phyloP scores from a whole-genome alignment of 2,888 invertebrate genomes.

The Cyclophora albipunctata region DNA sequence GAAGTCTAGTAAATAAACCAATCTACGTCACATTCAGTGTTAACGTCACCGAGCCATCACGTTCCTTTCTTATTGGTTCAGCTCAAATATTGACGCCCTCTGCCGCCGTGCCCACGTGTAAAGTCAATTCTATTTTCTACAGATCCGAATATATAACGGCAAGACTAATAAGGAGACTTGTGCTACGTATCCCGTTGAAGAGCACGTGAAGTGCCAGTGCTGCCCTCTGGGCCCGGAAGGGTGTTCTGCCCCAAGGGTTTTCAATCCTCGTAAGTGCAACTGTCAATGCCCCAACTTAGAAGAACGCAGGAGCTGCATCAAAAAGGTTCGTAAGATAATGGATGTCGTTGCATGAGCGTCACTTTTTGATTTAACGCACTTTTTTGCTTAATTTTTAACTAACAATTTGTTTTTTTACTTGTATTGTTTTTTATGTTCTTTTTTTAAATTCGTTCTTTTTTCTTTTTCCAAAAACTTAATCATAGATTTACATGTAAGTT shows the following conservation, averaged over 20 bases:
- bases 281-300: slow-evolving; percentile 65
- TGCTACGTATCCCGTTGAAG: slow-evolving; percentile 51
- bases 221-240: slow-evolving; percentile 40
- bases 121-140: slow-evolving; percentile 1
- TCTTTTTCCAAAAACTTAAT: neutral
- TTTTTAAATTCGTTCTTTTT: neutral
- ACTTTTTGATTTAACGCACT: neutral
- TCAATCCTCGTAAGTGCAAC: slow-evolving; percentile 69
- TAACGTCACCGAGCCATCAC: no score
- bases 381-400: neutral
- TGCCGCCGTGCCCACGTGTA: neutral
- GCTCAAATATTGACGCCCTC: slow-evolving; percentile 4
- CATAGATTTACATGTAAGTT: neutral
- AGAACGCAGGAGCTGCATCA: slow-evolving; percentile 55
- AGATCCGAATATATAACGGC: slow-evolving; percentile 59
- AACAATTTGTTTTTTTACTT: neutral
- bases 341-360: slow-evolving; percentile 42
- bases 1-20: no score
- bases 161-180: slow-evolving; percentile 58
- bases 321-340: slow-evolving; percentile 69
- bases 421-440: neutral
- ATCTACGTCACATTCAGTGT: no score
- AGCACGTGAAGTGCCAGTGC: slow-evolving; percentile 58
- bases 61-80: no score
- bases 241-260: slow-evolving; percentile 47